Conservation (phyloP, 1,140 invertebrate genomes). For the Whitmania pigra region DNA sequence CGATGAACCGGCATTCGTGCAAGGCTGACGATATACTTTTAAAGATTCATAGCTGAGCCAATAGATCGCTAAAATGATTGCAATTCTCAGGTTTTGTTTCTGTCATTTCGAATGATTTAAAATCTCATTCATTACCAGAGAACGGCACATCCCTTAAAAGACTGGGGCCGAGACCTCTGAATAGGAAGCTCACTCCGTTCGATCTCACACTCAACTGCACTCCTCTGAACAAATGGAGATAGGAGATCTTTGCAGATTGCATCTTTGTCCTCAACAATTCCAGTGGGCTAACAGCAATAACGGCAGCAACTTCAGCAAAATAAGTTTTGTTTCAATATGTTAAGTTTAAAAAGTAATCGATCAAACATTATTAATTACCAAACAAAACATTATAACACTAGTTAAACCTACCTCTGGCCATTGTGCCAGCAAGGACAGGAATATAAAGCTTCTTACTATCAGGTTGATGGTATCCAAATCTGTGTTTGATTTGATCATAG, state of each 20-base stretch:
- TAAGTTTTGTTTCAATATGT: too few relatives aligned
- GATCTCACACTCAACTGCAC: slow-evolving; percentile 56
- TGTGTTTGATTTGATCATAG: slow-evolving; percentile 72
- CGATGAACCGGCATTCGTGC: slow-evolving; percentile 46
- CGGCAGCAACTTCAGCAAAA: too few relatives aligned
- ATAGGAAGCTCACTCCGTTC: slow-evolving; percentile 62
- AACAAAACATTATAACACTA: neutral
- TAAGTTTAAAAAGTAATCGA: too few relatives aligned
- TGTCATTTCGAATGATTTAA: neutral
- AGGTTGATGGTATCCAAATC: slow-evolving; percentile 29
- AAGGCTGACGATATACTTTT: slow-evolving; percentile 51
- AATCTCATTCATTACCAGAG: slow-evolving; percentile 32
- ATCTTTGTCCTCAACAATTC: slow-evolving; percentile 94
- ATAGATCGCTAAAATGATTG: slow-evolving; percentile 55
- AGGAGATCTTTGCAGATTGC: slow-evolving; percentile 78
- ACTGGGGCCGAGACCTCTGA: slow-evolving; percentile 76
- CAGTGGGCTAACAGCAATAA: slow-evolving; percentile 60
- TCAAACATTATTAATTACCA: too few relatives aligned
- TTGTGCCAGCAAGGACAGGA: slow-evolving; percentile 57
- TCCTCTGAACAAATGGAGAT: slow-evolving; percentile 57
- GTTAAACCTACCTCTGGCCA: slow-evolving; percentile 52
- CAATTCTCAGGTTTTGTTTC: too few relatives aligned
- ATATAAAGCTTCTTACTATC: slow-evolving; percentile 25
- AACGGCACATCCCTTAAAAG: slow-evolving; percentile 87
- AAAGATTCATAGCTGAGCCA: slow-evolving; percentile 82